Base-by-base conservation (phyloP, 2,888 invertebrate genomes). In the Standfussiana lucernea region DNA sequence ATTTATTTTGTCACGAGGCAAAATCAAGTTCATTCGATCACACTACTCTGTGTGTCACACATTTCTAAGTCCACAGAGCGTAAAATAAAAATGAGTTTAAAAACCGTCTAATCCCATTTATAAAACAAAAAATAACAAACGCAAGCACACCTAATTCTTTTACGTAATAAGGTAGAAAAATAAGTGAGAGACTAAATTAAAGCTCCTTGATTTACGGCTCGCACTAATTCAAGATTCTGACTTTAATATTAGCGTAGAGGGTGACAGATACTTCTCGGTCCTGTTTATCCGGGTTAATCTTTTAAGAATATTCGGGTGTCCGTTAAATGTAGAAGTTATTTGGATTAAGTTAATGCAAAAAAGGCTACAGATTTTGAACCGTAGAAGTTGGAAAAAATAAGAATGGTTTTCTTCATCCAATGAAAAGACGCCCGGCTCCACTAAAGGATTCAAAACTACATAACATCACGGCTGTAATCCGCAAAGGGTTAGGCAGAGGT, bases 141-240 rank as follows among this genome's bases (percentile, higher is more conserved):
- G 11, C 64, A 53, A 13, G 45, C 65, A 35, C 4, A 28, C 47
- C 21, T 68, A 69, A 68, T 83, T 68, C 35, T 11, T 79, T 65
- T 15, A 35, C 73, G 37, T 71, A 72, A 15, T 62, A 62, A 62
- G 18, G 50, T 50, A 61, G 53, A 67, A 62, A 83, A 74, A 73
- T 69, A 82, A 69, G 35, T 37, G 28, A 15, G 15, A 28, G 59
- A 69, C 32, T 66, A 35, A 74, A 65, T 77, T 77, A 6, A 50
- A 74, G 76, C 42, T n/a, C 13, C 56, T 45, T 64, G 64, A 85
- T 72, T 77, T 85, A 83, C 40, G 82, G 10, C 45, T 6, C 24
- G 2, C 37, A 15, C 42, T 81, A 61, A 81, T 56, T 77, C 65
- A 69, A 37, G 68, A 50, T 72, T 50, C 42, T 65, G 64, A 69